Conservation (phyloP, 2,113 vertebrate genomes). For the Dromas ardeola region DNA sequence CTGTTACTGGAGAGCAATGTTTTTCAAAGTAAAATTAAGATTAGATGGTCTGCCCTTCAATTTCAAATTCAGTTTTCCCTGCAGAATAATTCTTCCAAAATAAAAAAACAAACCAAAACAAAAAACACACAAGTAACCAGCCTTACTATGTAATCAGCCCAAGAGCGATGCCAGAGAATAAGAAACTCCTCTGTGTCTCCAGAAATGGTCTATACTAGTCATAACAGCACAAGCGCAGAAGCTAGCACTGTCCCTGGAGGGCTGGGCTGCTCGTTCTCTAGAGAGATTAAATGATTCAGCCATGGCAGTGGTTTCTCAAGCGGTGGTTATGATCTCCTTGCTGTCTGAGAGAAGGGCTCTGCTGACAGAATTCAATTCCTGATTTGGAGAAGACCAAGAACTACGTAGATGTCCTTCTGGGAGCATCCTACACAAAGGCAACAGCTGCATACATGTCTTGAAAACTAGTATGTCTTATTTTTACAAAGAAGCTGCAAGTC, state of each 20-base stretch:
- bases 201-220: background rate
- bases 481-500: background rate
- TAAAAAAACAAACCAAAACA: background rate
- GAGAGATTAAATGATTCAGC: background rate
- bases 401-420: background rate
- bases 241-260: background rate
- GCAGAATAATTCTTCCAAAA: background rate
- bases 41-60: background rate
- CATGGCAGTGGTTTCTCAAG: background rate
- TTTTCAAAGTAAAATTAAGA: conserved; percentile 4
- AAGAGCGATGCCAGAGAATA: background rate
- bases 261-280: background rate
- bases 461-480: background rate
- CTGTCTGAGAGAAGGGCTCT: background rate
- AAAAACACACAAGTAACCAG: background rate
- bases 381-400: background rate
- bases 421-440: background rate
- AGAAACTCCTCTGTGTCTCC: background rate
- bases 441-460: background rate
- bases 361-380: background rate
- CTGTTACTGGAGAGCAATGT: background rate
- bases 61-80: background rate
- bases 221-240: background rate
- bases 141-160: background rate
- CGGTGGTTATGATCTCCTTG: background rate